phyloP scores from a whole-genome alignment of 1,140 invertebrate genomes.

The Sinonovacula constricta region DNA sequence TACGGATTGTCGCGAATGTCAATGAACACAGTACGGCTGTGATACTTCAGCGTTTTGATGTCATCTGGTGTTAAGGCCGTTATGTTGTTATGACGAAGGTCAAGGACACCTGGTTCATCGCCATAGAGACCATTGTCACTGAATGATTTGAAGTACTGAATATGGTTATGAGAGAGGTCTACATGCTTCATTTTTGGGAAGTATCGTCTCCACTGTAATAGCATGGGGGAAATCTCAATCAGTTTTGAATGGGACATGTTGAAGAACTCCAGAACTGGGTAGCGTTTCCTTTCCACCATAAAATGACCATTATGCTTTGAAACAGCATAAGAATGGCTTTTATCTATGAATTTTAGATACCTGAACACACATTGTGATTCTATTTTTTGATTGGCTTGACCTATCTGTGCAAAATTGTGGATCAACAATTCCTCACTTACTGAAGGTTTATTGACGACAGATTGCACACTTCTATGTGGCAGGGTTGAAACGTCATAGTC shows the following conservation, averaged over 20 bases:
- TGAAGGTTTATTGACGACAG: neutral
- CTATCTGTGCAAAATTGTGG: conserved; percentile 25
- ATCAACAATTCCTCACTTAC: conserved; percentile 14
- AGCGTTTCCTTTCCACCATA: conserved; percentile 19
- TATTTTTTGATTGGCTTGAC: conserved; percentile 23
- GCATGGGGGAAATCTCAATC: conserved; percentile 10
- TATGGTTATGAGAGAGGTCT: conserved; percentile 56
- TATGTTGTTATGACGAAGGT: conserved; percentile 58
- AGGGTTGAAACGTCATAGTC: neutral
- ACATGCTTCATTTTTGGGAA: conserved; percentile 51
- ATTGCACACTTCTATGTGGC: too few relatives aligned
- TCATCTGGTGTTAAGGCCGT: conserved; percentile 32
- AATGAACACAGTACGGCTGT: conserved; percentile 33
- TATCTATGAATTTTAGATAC: conserved; percentile 35
- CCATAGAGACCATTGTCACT: conserved; percentile 3
- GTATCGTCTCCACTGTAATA: conserved; percentile 47
- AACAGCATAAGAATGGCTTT: conserved; percentile 17
- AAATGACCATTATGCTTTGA: conserved; percentile 22
- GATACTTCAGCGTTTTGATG: conserved; percentile 29
- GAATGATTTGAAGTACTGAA: conserved; percentile 42
- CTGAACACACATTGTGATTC: conserved; percentile 7
- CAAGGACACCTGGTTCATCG: conserved; percentile 22
- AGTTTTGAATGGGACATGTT: conserved; percentile 47
- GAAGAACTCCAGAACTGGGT: conserved; percentile 34
- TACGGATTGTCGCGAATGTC: conserved; percentile 60